Evolutionary conservation across 2,888 invertebrate species (phyloP), one percentile per base, ranked within the genome.

Genomic region (Tinea trinotella): DNA sequence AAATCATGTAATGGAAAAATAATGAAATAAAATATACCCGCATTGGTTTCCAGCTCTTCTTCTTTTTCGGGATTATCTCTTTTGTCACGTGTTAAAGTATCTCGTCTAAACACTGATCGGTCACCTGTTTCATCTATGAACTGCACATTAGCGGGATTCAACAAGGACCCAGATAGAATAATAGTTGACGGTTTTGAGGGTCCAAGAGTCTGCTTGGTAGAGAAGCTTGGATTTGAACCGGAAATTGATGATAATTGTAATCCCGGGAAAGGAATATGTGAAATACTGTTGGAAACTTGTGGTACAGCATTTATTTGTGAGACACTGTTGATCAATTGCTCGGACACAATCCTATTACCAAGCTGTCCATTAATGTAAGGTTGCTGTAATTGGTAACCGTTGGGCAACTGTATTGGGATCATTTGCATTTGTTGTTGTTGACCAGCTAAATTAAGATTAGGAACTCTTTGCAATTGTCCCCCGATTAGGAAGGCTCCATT

Each of bases 341-440:
- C 88, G 0, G 89, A 86, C 2, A 89, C 81, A 17, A 88, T 70
- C 15, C 89, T 77, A 40, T 78, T 88, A 0, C 87, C 87, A 48
- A 91, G 87, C 68, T 92, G 92, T 0, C 91, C 92, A 62, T 91
- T 91, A 0, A 89, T 71, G 57, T 88, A 90, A 62, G 89, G 89
- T 54, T 88, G 87, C 58, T 87, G 87, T 44, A 83, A 75, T 57
- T 85, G 82, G 19, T 88, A 71, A 0, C 88, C 88, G 54, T 85
- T 87, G 0, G 83, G 68, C 1, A 81, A 59, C 57, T 84, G 79
- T 2, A 80, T 65, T 2, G 86, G 87, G 4, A 89, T 70, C 62
- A 84, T 72, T 67, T 85, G 87, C 58, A 66, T 66, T 35, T 55
- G 59, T 40, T 54, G 56, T 48, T 73, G 75, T 5, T 71, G 67